These are phyloP conservation scores for Kobus ellipsiprymnus DNA, from an alignment of 2,113 vertebrate species.

Conservation along the genomic window DNA sequence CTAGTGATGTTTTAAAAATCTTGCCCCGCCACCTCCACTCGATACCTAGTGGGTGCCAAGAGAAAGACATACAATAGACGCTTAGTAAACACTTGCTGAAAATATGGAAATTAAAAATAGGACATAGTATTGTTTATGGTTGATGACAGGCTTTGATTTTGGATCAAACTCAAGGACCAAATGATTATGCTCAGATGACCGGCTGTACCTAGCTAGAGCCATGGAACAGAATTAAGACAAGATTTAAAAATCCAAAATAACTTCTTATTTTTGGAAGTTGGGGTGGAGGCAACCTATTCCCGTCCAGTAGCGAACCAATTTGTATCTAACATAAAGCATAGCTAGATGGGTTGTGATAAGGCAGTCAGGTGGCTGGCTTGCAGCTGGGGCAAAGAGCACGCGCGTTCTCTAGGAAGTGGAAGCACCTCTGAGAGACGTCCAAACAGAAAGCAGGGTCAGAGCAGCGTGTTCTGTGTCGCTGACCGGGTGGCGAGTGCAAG, in stretches of 20 bases:
- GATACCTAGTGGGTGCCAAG: background rate
- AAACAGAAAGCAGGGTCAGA: background rate
- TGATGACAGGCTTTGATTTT: background rate
- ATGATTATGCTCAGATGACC: background rate
- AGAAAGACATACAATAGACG: background rate
- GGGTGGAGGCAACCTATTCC: background rate
- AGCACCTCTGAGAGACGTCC: background rate
- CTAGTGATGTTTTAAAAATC: background rate
- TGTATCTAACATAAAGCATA: background rate
- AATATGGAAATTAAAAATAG: background rate
- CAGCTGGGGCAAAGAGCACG: background rate
- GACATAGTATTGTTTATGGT: background rate
- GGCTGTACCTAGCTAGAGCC: background rate
- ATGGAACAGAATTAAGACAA: background rate
- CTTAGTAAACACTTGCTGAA: background rate
- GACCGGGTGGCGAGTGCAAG: background rate
- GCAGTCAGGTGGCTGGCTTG: background rate
- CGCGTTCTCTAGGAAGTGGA: background rate
- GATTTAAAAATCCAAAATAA: background rate
- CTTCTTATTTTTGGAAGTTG: background rate
- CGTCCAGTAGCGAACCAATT: background rate
- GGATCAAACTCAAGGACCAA: background rate
- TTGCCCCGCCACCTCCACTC: background rate
- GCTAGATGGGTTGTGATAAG: background rate
- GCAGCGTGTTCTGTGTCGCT: rapidly evolving